These are phyloP conservation scores for Flexamia atlantica DNA, from an alignment of 2,888 invertebrate genomes.

Conservation along the genomic window DNA sequence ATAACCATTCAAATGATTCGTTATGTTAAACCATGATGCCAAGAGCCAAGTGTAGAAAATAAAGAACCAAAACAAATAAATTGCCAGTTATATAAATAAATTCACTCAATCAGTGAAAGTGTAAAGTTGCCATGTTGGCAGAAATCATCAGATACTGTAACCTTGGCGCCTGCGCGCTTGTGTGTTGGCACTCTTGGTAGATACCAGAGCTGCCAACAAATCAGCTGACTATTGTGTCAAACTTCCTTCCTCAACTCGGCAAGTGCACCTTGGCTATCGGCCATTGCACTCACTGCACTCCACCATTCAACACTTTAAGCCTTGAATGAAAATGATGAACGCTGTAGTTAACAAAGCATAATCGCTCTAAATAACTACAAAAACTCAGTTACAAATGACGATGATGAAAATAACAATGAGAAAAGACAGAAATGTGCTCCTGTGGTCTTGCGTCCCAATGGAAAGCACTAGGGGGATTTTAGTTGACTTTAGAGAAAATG, in stretches of 20 bases:
- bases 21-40: no score
- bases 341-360: no score
- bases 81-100: background rate
- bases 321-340: background rate
- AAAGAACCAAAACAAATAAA: background rate
- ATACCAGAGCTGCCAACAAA: conserved; percentile 13
- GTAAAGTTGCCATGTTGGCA: conserved; percentile 7
- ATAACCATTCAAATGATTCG: no score
- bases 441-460: no score
- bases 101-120: conserved; percentile 17
- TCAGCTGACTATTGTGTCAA: background rate
- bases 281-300: conserved; percentile 7
- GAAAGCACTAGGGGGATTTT: no score
- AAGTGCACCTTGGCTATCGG: conserved; percentile 15
- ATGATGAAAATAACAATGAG: no score
- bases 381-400: no score
- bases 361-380: no score
- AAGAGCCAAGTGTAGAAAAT: no score
- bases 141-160: background rate
- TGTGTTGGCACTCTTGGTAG: conserved; percentile 6
- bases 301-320: background rate
- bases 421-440: no score
- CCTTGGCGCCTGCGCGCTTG: background rate
- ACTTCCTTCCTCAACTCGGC: conserved; percentile 10
- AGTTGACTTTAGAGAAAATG: no score